Percentiles rank a stretch among this genome's conserved stretches.
Evolutionary conservation across 2,797 vertebrate genomes (phyloP).

Genomic region (Muscicapa striata): DNA sequence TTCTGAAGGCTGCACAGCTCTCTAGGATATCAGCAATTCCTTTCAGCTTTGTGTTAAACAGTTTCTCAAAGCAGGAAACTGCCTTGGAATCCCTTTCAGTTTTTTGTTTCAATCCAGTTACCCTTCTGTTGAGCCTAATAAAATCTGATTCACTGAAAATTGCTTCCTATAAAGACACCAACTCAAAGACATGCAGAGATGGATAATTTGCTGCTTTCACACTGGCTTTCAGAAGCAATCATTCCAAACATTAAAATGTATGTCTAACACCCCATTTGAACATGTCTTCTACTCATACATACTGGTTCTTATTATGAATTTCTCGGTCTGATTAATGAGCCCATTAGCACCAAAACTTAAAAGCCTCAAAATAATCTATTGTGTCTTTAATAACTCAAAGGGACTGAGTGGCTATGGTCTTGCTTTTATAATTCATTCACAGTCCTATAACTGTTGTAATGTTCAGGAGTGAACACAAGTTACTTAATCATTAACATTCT

Average conservation of each 20-base stretch:
- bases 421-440: conserved; percentile 1
- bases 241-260: neutral
- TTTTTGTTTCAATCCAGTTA: neutral
- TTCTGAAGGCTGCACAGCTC: neutral
- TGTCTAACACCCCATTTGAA: conserved; percentile 14
- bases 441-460: neutral
- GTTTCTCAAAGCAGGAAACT: neutral
- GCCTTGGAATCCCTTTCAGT: neutral
- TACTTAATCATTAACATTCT: neutral
- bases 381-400: neutral
- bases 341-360: neutral
- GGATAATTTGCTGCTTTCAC: neutral
- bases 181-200: neutral
- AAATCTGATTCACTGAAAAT: conserved; percentile 1
- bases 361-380: neutral
- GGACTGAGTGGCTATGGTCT: neutral
- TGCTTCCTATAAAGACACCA: neutral
- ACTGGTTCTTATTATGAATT: neutral
- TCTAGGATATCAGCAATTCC: neutral
- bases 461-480: neutral
- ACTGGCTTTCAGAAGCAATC: conserved; percentile 32
- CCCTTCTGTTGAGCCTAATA: neutral
- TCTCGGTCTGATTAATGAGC: conserved; percentile 24
- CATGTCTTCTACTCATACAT: neutral
- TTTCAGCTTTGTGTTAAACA: neutral